Evolutionary conservation across 2,888 invertebrate species (phyloP), one percentile per base, ranked within the genome.

Genomic region (Drosophila mettleri): DNA sequence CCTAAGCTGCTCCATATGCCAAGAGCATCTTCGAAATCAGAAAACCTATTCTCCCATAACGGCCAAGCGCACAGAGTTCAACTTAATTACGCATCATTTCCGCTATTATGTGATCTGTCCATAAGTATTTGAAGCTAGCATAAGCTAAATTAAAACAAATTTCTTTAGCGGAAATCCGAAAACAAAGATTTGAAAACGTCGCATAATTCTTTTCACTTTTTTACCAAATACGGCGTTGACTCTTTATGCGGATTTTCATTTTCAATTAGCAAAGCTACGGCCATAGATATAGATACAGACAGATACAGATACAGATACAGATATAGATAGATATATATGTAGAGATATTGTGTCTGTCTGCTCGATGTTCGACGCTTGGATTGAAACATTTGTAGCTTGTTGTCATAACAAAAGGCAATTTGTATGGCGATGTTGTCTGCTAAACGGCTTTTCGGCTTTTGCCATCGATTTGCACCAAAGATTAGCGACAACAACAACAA

Each of bases 171-270:
- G 86, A 86, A 86, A 78, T 86, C 73, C 80, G 69, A 80, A 74
- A 51, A 63, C 33, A 74, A 68, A 69, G 53, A 46, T 68, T 48
- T 59, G 48, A 68, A 78, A 72, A 74, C 68, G 43, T 70, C 85
- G 78, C 74, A 83, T 78, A 75, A 81, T 86, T 84, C 80, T 87
- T 86, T 86, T 86, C 86, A 87, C 85, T 81, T 74, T 82, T 76
- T 75, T 59, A 70, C 88, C 86, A 80, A 88, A 88, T 88, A 74
- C 65, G 86, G 86, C 46, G 53, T 65, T 65, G 72, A 45, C 51
- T 60, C 57, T 74, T 77, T 71, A 53, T 69, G 63, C 53, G 60
- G 58, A 69, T 72, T 69, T 67, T 80, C 76, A 69, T 80, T 86
- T 84, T 76, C 73, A 77, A 76, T 86, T 87, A 70, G 62, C 61